Percentiles rank a stretch among this genome's conserved stretches.
phyloP scores from a whole-genome alignment of 1,140 invertebrate genomes.

The Bombus ignitus region DNA sequence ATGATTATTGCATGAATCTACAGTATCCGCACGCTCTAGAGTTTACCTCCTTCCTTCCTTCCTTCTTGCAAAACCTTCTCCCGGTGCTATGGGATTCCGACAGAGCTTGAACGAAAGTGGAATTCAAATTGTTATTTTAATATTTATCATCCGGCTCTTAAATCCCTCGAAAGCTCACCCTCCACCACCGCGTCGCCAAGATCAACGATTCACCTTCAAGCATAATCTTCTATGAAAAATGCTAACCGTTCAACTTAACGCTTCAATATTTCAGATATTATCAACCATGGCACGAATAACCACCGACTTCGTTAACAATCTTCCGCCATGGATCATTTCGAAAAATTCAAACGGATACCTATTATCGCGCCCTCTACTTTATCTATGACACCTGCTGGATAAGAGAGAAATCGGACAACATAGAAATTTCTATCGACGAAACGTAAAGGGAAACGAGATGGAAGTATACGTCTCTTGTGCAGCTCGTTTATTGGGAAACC shows the following conservation, averaged over 20 bases:
- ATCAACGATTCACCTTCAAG: constrained; percentile 29
- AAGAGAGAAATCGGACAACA: not conserved
- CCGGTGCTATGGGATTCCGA: constrained; percentile 40
- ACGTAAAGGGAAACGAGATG: not conserved
- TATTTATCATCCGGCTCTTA: constrained; percentile 70
- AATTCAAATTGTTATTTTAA: constrained; percentile 77
- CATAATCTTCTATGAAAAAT: constrained; percentile 61
- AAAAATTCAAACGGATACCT: constrained; percentile 15
- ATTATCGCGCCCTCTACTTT: not conserved
- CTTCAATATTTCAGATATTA: constrained; percentile 58
- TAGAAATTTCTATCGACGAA: not conserved
- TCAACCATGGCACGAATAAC: constrained; percentile 16
- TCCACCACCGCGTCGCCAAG: not conserved
- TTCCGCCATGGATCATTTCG: not conserved
- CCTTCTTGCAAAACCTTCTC: constrained; percentile 25
- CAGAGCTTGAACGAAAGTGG: constrained; percentile 65
- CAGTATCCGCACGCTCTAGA: constrained; percentile 21
- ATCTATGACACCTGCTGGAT: not conserved
- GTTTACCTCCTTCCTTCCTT: constrained; percentile 16
- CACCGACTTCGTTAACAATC: not conserved
- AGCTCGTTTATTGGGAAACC: constrained; percentile 58
- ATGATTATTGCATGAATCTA: constrained; percentile 72
- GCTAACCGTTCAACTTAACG: constrained; percentile 61
- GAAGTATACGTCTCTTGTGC: not conserved
- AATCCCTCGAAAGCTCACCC: constrained; percentile 57